Evolutionary conservation across 2,113 vertebrate genomes (phyloP).

Genomic region (Coryphaenoides rupestris): DNA sequence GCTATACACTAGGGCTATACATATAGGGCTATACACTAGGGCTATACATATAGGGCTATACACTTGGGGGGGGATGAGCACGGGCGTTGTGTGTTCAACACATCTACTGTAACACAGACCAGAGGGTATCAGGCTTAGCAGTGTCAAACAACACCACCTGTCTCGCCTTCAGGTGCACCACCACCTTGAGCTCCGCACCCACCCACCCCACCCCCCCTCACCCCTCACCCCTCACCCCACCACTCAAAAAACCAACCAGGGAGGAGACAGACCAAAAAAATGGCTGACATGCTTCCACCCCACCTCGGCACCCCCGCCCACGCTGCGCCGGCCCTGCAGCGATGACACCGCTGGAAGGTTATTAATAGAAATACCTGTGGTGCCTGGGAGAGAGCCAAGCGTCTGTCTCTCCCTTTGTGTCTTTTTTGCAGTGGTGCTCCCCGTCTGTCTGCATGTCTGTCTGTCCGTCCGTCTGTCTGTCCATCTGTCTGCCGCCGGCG

Average conservation of each 20-base stretch:
- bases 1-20: no score
- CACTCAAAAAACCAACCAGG: conserved; percentile 43
- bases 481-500: conserved; percentile 41
- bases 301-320: conserved; percentile 11
- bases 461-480: no score
- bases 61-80: no score
- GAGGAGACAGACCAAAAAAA: conserved; percentile 58
- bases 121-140: conserved; percentile 7
- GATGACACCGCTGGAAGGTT: conserved; percentile 48
- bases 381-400: conserved; percentile 57
- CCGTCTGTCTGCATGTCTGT: no score
- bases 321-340: conserved; percentile 7
- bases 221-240: no score
- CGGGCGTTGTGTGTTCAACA: neutral
- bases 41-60: no score
- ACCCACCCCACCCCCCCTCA: no score
- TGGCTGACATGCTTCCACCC: conserved; percentile 63
- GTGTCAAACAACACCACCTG: conserved; percentile 37
- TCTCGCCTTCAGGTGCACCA: conserved; percentile 43
- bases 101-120: conserved; percentile 17
- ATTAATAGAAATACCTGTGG: conserved; percentile 75
- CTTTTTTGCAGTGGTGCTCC: conserved; percentile 36
- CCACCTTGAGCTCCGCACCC: conserved; percentile 38
- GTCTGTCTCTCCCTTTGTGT: conserved; percentile 32
- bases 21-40: no score